These are phyloP conservation scores for Gnathonemus longibarbis DNA, from an alignment of 2,113 vertebrate species.

Conservation along the genomic window DNA sequence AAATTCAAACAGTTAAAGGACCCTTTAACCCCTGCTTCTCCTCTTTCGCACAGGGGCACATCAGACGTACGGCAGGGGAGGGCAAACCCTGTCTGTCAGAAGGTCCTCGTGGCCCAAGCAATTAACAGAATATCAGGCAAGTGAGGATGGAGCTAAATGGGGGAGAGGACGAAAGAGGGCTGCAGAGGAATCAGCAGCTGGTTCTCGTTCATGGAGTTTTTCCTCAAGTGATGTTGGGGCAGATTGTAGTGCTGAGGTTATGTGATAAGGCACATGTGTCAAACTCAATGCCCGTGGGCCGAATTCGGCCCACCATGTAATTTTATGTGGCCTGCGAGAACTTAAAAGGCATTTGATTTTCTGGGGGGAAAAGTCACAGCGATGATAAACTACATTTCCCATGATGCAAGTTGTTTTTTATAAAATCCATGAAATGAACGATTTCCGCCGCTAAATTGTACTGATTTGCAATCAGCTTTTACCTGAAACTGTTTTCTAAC, in stretches of 20 bases:
- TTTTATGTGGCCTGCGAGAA: neutral
- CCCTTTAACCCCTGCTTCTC: neutral
- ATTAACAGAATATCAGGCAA: neutral
- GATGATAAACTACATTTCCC: constrained; percentile 10
- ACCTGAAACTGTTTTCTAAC: no score
- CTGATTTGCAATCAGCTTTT: neutral
- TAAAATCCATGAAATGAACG: no score
- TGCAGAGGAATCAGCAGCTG: neutral
- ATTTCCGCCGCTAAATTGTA: neutral
- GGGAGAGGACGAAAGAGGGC: no score
- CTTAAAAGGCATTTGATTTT: neutral
- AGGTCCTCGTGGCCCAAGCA: neutral
- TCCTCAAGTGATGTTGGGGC: neutral
- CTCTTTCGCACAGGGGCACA: neutral
- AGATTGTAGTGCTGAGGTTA: neutral
- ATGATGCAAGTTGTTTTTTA: neutral
- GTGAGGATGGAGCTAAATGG: neutral
- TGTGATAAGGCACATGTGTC: neutral
- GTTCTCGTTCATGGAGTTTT: neutral
- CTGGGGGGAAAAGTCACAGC: neutral
- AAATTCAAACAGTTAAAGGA: neutral
- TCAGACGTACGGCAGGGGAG: neutral
- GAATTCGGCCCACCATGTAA: neutral
- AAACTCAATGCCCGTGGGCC: constrained; percentile 13
- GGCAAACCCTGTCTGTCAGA: neutral